These are phyloP conservation scores for Glaucopsyche alexis DNA, from an alignment of 2,888 invertebrate species.

Conservation along the genomic window DNA sequence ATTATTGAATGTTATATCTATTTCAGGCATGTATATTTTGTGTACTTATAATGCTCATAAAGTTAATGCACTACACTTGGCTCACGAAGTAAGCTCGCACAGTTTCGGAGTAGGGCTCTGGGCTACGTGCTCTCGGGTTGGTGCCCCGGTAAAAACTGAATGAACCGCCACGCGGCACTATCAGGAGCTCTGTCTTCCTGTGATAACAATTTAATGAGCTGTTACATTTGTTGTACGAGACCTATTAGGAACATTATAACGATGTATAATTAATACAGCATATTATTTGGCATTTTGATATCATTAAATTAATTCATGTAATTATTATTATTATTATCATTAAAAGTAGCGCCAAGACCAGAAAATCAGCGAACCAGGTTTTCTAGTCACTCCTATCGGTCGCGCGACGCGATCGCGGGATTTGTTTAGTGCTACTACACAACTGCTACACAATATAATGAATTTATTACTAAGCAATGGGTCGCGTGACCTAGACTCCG, in stretches of 20 bases:
- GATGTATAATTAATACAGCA: too few relatives aligned
- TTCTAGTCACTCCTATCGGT: too few relatives aligned
- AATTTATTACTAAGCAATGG: too few relatives aligned
- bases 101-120: conserved; percentile 30
- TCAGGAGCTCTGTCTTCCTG: conserved; percentile 55
- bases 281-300: neutral
- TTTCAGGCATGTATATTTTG: neutral
- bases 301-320: neutral
- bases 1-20: neutral
- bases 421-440: too few relatives aligned
- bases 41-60: conserved; percentile 10
- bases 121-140: conserved; percentile 56
- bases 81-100: neutral
- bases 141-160: conserved; percentile 64
- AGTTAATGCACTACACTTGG: neutral
- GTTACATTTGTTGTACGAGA: neutral
- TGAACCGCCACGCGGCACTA: conserved; percentile 54
- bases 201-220: conserved; percentile 56
- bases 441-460: too few relatives aligned
- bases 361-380: too few relatives aligned
- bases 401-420: too few relatives aligned
- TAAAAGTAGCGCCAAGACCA: too few relatives aligned
- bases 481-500: too few relatives aligned
- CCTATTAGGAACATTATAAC: neutral
- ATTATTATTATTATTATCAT: neutral